Conservation (phyloP, 2,797 vertebrate genomes). For the Pteropus rufus region DNA sequence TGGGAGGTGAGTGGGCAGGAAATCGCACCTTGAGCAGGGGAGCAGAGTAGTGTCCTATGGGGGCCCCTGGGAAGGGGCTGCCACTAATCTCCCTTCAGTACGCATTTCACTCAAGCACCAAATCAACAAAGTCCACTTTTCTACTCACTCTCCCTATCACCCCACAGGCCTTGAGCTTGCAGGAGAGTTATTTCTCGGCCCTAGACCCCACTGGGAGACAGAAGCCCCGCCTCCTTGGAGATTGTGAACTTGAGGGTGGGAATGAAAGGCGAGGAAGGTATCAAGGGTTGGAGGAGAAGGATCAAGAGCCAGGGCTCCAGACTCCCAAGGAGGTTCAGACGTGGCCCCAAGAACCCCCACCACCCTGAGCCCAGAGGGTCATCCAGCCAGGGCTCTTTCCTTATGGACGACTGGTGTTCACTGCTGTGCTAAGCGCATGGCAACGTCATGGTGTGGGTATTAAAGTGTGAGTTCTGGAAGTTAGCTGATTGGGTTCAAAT, state of each 20-base stretch:
- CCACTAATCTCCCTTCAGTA: conserved; percentile 90
- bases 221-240: not conserved
- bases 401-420: not conserved
- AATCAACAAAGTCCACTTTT: conserved; percentile 90
- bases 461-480: not conserved
- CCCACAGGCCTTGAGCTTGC: conserved; percentile 61
- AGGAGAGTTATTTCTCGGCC: conserved; percentile 75
- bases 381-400: not conserved
- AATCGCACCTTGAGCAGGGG: fast-evolving
- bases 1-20: not conserved
- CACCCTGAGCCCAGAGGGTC: not conserved
- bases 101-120: conserved; percentile 92
- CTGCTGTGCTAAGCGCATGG: not conserved
- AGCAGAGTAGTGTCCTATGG: not conserved
- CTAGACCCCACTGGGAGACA: not conserved
- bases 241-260: not conserved
- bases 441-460: not conserved
- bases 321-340: not conserved
- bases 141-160: conserved; percentile 59
- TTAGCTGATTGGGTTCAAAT: not conserved
- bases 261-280: not conserved
- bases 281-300: not conserved
- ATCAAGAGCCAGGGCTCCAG: not conserved
- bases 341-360: conserved; percentile 43
- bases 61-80: conserved; percentile 57